Evolutionary conservation across 2,113 vertebrate genomes (phyloP), one percentile per base, ranked within the genome.

Genomic region (Marcusenius ussheri): DNA sequence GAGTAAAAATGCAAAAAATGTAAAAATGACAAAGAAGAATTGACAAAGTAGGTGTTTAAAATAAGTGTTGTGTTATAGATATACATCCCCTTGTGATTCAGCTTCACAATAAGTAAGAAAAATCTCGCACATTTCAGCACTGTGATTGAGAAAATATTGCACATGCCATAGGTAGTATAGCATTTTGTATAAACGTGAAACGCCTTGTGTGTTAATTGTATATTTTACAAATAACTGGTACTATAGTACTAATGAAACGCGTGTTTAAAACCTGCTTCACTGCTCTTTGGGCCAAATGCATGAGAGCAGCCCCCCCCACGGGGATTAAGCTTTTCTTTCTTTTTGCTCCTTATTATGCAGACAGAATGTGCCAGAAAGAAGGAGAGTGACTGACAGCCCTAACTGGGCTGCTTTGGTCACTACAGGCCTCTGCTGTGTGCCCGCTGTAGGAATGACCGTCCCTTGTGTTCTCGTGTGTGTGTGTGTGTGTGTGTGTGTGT

Each of bases 261-360:
- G 5, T 15, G 13, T 31, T 31, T 42, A 80, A 80, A 42, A 17
- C 70, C 70, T 6, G 27, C 74, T 80, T 42, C 74, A 19, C 74
- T 80, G 74, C 35, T 42, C 74, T 42, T 80, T 35, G 31, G 74
- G 74, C 62, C n/a, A 19, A 39, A 87, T 56, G 0, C 1, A 13
- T 35, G 50, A 53, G n/a, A 9, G 49, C 50, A 17, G n/a, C 49
- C 47, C 2, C 45, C 45, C 45, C 42, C 45, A 5, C 77, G 0
- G 31, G 85, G 90, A 94, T 93, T 93, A 93, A 90, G 91, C 91
- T 92, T 92, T 91, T 91, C 87, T 77, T 35, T n/a, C 4, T 9
- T n/a, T 62, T n/a, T 62, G 11, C 46, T 56, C 31, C 51, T 92
- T 77, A 92, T 93, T 91, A 91, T 58, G 83, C 62, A 90, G 77